Evolutionary conservation across 2,888 invertebrate genomes (phyloP), one percentile per base, ranked within the genome.

Genomic region (Scaptomyza reducta): DNA sequence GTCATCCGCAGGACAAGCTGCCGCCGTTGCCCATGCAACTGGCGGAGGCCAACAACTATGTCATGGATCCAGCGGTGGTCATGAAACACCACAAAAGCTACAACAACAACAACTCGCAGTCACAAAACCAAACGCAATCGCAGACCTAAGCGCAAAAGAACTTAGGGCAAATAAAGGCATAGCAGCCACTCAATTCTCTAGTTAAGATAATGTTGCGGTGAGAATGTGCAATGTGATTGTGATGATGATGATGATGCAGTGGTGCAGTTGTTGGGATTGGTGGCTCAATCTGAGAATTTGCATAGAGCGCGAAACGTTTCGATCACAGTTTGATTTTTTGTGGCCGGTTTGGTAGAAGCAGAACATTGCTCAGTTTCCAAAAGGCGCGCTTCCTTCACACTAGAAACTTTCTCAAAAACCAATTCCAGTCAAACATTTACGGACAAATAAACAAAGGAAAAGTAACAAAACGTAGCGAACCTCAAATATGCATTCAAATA

Each of bases 1-100:
- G 96, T 84, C 96, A 96, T 93, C 96, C 96, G 62, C 95, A 95
- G 77, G 96, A 96, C 90, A 95, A 95, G 89, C 92, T 95, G 81
- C 95, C 95, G 76, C 95, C 95, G 70, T 92, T 94, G 79, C 94
- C 94, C 45, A 93, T 92, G 85, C 92, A 91, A 75, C 81, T 93
- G 73, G 95, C 95, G 62, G 93, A 94, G 90, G 95, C 95, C 41
- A 95, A 95, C 85, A 95, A 95, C 87, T 95, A 95, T 88, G 95
- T 95, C 77, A 91, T 90, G 90, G 92, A 90, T 89, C 92, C 91
- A 58, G 90, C 90, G 66, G 85, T 89, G 54, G 87, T 90, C 58
- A 92, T 91, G 74, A 85, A 91, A 70, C 90, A 90, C 70, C 91
- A 91, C 74, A 91, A 91, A 67, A 90, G 87, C 80, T 91, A 89